Evolutionary conservation across 2,888 invertebrate genomes (phyloP), one percentile per base, ranked within the genome.

Genomic region (Chouioia cunea): DNA sequence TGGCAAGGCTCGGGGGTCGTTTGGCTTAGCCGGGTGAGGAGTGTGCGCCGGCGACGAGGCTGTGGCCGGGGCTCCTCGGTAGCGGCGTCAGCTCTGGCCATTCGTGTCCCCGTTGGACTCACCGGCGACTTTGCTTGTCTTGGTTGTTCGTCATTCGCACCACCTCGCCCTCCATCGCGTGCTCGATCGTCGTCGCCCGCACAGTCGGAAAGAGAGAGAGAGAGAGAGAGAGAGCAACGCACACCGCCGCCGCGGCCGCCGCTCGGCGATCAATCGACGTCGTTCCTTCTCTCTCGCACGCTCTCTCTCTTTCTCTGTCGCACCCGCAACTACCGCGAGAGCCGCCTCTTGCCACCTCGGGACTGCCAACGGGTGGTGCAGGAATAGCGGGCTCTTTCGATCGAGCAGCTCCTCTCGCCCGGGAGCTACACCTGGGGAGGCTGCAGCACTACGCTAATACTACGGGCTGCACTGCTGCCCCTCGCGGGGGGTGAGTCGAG

Each of bases 161-260:
- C 53, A 70, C 63, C 66, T 73, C 73, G 64, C 66, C 70, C 64
- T 66, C 69, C 73, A 68, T 59, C 53, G 36, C 18, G 27, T 46
- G 18, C 48, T 43, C 23, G 47, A 57, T 10, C 59, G 27, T 15
- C 50, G n/a, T 36, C 36, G n/a, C 54, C 14, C 52, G n/a, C 36
- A 36, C 36, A 36, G 36, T 10, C 36, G 36, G 36, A 36, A 36
- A 36, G 36, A 36, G 36, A 36, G 36, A 36, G 48, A 48, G 16
- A 20, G 27, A 36, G 36, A 36, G 36, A 36, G 36, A 36, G 48
- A 48, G 16, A 20, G 27, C 20, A 12, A 56, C 23, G 20, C 18
- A 71, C 66, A 57, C 14, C 59, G 48, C 20, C 50, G n/a, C 43
- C 36, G 23, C 52, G 16, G 14, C 20, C 36, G 22, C 62, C 50